These are phyloP conservation scores for Nomada lathburiana DNA, from an alignment of 2,888 invertebrate genomes.

Conservation along the genomic window DNA sequence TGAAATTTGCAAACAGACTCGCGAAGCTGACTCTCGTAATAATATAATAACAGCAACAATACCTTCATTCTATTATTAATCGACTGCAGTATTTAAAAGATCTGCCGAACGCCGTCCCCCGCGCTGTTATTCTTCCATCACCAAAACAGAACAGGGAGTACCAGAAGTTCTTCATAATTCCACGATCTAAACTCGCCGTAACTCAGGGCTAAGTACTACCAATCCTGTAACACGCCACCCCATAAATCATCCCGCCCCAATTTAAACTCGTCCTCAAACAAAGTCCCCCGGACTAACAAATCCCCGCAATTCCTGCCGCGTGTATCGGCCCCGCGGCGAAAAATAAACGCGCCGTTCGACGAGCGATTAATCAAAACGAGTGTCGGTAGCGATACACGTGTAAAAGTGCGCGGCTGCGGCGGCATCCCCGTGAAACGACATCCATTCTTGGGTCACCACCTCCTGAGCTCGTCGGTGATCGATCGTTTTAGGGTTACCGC, in stretches of 20 bases:
- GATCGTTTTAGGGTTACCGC: slow-evolving; percentile 83
- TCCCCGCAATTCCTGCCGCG: not conserved
- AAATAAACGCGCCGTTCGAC: slow-evolving; percentile 76
- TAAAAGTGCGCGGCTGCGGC: slow-evolving; percentile 47
- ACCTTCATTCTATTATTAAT: too few relatives aligned
- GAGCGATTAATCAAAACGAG: slow-evolving; percentile 78
- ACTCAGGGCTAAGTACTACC: not conserved
- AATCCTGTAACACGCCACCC: not conserved
- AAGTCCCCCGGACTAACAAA: not conserved
- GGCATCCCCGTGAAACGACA: slow-evolving; percentile 68
- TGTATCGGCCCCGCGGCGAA: slow-evolving; percentile 16
- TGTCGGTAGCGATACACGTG: slow-evolving; percentile 62
- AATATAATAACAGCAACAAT: too few relatives aligned
- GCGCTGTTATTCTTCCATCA: too few relatives aligned
- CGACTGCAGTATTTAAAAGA: too few relatives aligned
- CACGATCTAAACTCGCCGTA: too few relatives aligned
- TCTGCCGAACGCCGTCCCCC: too few relatives aligned
- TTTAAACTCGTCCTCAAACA: too few relatives aligned
- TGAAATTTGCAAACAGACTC: too few relatives aligned
- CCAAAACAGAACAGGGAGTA: too few relatives aligned
- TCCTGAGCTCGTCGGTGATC: slow-evolving; percentile 76
- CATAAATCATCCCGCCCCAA: too few relatives aligned
- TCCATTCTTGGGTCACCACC: slow-evolving; percentile 74
- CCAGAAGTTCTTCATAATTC: too few relatives aligned
- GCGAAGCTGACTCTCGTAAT: too few relatives aligned